These are phyloP conservation scores for Luperina testacea DNA, from an alignment of 2,888 invertebrate genomes.

Conservation along the genomic window DNA sequence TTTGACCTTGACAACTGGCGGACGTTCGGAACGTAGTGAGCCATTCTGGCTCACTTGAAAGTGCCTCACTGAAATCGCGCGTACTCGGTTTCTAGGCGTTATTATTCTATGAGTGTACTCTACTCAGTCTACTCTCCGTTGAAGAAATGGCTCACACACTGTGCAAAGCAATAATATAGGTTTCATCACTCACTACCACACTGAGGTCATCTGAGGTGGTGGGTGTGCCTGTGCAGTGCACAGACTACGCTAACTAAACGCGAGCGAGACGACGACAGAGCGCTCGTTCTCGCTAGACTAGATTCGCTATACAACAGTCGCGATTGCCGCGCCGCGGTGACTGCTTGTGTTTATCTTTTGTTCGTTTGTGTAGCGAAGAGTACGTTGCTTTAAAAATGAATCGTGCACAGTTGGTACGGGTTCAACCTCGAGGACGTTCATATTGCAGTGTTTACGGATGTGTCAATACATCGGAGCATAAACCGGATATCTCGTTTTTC, in stretches of 20 bases:
- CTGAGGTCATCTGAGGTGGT: no score
- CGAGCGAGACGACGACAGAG: constrained; percentile 20
- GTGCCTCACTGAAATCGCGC: no score
- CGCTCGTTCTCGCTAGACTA: constrained; percentile 24
- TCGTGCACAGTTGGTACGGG: background rate
- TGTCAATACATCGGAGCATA: constrained; percentile 9
- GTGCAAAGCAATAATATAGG: constrained; percentile 1
- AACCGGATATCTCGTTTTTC: constrained; percentile 39
- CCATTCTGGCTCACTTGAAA: no score
- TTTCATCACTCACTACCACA: background rate
- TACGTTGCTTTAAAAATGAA: constrained; percentile 5
- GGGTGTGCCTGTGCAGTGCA: no score
- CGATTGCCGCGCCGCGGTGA: constrained; percentile 26
- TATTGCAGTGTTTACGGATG: constrained; percentile 43
- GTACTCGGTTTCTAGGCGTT: no score
- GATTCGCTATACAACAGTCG: constrained; percentile 45
- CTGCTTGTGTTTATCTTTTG: background rate
- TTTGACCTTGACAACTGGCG: no score
- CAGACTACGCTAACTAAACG: no score
- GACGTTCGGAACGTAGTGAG: no score
- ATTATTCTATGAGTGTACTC: no score
- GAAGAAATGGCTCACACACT: no score
- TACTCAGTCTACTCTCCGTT: background rate
- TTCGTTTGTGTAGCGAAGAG: background rate
- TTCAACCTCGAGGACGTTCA: constrained; percentile 14